Percentiles rank a stretch among this genome's conserved stretches.
phyloP scores from a whole-genome alignment of 2,113 vertebrate genomes.

The Microcebus ravelobensis region DNA sequence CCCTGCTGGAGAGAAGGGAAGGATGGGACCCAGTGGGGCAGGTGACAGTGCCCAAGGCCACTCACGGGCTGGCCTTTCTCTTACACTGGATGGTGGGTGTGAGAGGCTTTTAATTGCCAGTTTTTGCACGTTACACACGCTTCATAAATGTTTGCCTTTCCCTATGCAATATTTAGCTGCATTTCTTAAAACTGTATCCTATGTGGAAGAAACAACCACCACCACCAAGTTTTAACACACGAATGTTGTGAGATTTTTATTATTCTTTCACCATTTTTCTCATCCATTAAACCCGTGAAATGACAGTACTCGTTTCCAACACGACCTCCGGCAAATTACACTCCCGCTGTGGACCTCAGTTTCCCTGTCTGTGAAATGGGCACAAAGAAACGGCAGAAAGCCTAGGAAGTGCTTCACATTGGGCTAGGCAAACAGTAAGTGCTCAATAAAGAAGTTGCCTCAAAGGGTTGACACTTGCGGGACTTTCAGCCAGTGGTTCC shows the following conservation, averaged over 20 bases:
- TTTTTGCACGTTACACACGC: background rate
- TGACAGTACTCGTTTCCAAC: too few relatives aligned
- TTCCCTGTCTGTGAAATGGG: background rate
- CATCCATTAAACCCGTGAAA: background rate
- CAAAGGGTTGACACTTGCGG: background rate
- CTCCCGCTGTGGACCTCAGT: background rate
- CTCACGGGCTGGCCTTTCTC: background rate
- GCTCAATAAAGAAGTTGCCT: too few relatives aligned
- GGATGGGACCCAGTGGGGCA: accelerated
- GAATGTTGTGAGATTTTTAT: background rate
- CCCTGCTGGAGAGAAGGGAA: background rate
- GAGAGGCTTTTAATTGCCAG: background rate
- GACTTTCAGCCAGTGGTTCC: background rate
- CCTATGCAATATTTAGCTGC: background rate
- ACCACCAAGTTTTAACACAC: background rate
- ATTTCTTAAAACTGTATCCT: background rate
- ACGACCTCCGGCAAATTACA: background rate
- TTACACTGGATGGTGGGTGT: background rate
- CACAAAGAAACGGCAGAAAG: background rate
- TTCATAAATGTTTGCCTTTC: background rate
- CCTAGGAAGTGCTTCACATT: accelerated
- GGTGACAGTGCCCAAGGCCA: accelerated
- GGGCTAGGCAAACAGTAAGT: background rate
- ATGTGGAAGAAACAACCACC: too few relatives aligned
- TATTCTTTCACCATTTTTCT: background rate